These are phyloP conservation scores for Catharus bicknelli DNA, from an alignment of 2,113 vertebrate genomes.

Conservation along the genomic window DNA sequence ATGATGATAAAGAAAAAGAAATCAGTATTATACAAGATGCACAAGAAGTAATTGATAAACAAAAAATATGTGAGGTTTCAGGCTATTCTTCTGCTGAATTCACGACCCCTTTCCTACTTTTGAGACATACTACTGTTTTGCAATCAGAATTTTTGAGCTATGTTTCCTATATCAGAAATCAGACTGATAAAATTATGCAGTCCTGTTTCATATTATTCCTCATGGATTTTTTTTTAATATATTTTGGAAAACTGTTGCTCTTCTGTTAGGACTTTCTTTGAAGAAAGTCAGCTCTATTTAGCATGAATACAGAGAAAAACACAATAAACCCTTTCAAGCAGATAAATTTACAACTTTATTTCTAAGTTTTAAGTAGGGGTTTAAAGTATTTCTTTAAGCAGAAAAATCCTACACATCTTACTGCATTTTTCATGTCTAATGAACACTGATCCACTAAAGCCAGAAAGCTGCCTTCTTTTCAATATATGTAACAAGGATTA, in stretches of 20 bases:
- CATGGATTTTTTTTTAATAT: not conserved
- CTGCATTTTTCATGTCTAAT: not conserved
- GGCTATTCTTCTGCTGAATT: not conserved
- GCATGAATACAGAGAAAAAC: not conserved
- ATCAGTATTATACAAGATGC: not conserved
- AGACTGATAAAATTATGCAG: not conserved
- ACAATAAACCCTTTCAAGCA: not conserved
- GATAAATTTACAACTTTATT: not conserved
- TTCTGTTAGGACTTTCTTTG: not conserved
- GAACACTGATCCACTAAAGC: not conserved
- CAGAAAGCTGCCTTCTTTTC: not conserved
- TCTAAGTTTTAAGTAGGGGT: not conserved
- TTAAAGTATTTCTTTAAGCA: not conserved
- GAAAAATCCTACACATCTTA: not conserved
- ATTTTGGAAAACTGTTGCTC: not conserved
- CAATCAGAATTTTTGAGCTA: not conserved
- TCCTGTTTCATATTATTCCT: not conserved
- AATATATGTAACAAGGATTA: not conserved
- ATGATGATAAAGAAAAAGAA: not conserved
- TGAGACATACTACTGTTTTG: not conserved
- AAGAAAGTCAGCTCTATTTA: not conserved
- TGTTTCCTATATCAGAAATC: not conserved
- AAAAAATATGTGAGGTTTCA: not conserved
- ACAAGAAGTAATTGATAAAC: not conserved
- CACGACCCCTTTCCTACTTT: not conserved